These are phyloP conservation scores for Gobio gobio DNA, from an alignment of 2,113 vertebrate genomes.

Conservation along the genomic window DNA sequence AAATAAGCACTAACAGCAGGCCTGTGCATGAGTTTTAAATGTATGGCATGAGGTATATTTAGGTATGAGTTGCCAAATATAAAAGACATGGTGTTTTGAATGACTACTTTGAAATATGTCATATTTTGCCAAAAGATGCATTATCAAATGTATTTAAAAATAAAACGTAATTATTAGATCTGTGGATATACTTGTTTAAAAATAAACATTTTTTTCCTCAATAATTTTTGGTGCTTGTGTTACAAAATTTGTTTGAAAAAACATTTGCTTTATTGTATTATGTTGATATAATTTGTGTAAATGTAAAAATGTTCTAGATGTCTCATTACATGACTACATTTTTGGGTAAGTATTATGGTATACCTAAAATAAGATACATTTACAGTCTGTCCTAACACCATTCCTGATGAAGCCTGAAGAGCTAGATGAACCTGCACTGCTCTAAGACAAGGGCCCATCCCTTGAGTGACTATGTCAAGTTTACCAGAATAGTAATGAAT, in stretches of 20 bases:
- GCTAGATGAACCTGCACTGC: too few relatives aligned
- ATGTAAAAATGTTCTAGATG: neutral
- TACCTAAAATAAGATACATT: too few relatives aligned
- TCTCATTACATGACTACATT: neutral
- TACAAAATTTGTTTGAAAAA: neutral
- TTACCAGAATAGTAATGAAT: too few relatives aligned
- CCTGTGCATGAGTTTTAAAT: conserved; percentile 7
- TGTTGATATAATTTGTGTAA: neutral
- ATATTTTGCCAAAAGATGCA: neutral
- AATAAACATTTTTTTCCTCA: neutral
- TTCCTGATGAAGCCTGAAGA: too few relatives aligned
- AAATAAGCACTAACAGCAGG: neutral
- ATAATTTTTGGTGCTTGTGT: neutral
- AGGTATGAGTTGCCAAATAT: neutral
- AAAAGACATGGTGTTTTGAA: conserved; percentile 1
- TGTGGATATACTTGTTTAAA: neutral
- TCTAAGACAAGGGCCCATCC: too few relatives aligned
- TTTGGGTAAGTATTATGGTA: too few relatives aligned
- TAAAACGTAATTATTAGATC: too few relatives aligned
- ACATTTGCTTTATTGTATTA: neutral
- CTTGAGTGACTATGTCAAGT: too few relatives aligned
- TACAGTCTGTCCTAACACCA: too few relatives aligned
- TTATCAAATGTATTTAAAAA: neutral
- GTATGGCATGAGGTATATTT: neutral
- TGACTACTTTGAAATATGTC: neutral